phyloP scores from a whole-genome alignment of 2,113 vertebrate genomes.

The Pelecanoides urinatrix region DNA sequence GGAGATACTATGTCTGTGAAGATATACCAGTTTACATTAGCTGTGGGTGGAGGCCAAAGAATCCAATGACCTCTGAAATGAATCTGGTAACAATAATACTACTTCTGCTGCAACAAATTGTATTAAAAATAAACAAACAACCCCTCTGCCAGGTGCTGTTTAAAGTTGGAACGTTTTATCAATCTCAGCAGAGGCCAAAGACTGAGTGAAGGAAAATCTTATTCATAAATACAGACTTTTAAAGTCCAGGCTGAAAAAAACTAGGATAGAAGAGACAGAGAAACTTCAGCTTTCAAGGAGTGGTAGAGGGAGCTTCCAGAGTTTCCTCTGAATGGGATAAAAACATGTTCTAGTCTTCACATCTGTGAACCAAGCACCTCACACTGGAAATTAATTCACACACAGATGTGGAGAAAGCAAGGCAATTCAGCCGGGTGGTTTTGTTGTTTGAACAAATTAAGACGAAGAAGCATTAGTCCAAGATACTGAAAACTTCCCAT shows the following conservation, averaged over 20 bases:
- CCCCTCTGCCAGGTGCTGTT: background rate
- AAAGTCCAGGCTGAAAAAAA: background rate
- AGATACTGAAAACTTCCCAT: background rate
- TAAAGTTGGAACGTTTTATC: background rate
- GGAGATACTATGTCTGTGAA: background rate
- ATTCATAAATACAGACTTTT: background rate
- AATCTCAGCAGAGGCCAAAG: background rate
- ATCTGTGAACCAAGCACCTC: background rate
- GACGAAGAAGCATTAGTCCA: background rate
- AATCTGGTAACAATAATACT: background rate
- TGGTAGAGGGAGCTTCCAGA: background rate
- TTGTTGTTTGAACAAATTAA: background rate
- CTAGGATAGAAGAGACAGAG: background rate
- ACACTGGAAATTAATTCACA: background rate
- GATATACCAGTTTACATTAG: background rate
- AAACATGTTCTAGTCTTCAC: background rate
- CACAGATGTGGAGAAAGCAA: background rate
- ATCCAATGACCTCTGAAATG: background rate
- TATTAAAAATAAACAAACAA: background rate
- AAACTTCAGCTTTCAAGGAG: background rate
- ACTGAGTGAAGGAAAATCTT: background rate
- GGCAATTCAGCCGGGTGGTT: background rate
- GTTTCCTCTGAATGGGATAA: background rate
- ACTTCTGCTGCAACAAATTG: background rate
- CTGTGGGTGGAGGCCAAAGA: background rate